Evolutionary conservation across 92 coral and sea anemone species (phyloP), one percentile per base, ranked within the genome.

Genomic region (Phymanthus crucifer): DNA sequence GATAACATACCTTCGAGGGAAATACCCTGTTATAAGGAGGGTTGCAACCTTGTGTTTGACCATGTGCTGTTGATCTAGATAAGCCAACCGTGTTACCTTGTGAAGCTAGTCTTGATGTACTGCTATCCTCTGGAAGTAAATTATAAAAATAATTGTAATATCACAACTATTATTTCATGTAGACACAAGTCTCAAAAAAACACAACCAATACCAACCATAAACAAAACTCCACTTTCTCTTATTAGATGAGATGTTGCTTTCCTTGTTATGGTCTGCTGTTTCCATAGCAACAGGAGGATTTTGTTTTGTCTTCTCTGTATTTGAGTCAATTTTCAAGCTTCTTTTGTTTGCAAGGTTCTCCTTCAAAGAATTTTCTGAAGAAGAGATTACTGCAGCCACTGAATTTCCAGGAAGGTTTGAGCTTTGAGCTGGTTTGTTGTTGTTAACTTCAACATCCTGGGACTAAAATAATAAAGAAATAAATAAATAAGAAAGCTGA

Each of bases 201-300:
- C 14, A 43, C n/a, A n/a, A n/a, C n/a, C n/a, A n/a, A n/a, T 61
- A 61, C 29, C 23, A 27, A 48, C 81, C 81, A 32, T 77, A 77
- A n/a, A 77, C 72, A 77, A 77, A 77, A 64, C 65, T 71, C 46
- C 57, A 40, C 18, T 77, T 77, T 64, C 81, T 77, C 38, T 77
- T 77, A 61, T 77, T 77, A n/a, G 81, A 75, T 4, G 23, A 24
- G 4, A 8, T 35, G 32, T 38, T 70, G 26, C 40, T 70, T 65
- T 35, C 68, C 24, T 35, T 21, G 11, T 35, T 13, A 32, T 58
- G 24, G 50, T 36, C 16, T 3, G 21, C 11, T 21, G 34, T 13
- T 36, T 37, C 56, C 40, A 35, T 77, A 17, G 27, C 31, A 32
- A 12, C 32, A 2, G 56, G 32, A 38, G 32, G 70, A 17, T 76